These are phyloP conservation scores for Sylvia atricapilla DNA, from an alignment of 2,113 vertebrate species.

Conservation along the genomic window DNA sequence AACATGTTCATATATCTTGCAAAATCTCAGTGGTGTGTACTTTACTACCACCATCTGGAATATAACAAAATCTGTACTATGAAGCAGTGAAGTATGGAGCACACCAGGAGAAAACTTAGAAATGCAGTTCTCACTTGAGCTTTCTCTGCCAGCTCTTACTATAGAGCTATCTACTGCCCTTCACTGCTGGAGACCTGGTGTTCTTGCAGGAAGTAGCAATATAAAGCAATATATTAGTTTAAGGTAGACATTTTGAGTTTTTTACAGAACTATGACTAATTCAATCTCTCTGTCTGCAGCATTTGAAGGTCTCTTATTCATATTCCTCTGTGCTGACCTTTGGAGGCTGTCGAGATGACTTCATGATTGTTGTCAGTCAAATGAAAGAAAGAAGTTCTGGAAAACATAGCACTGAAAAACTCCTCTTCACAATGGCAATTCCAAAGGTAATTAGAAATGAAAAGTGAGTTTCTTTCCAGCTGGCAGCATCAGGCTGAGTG, in stretches of 20 bases:
- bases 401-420: conserved; percentile 82
- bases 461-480: neutral
- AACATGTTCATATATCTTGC: neutral
- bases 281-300: conserved; percentile 69
- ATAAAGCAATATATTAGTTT: neutral
- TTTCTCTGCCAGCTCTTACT: neutral
- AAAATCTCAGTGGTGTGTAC: neutral
- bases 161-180: neutral
- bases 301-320: conserved; percentile 77
- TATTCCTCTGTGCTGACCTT: conserved; percentile 86
- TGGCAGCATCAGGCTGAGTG: neutral
- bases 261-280: neutral
- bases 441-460: conserved; percentile 77
- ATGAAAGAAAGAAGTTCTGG: conserved; percentile 76
- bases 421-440: conserved; percentile 83
- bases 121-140: neutral
- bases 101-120: neutral
- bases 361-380: conserved; percentile 86
- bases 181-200: neutral
- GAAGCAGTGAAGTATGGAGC: neutral
- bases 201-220: neutral
- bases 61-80: neutral
- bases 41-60: neutral
- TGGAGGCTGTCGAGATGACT: conserved; percentile 85
- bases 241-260: neutral